Evolutionary conservation across 2,113 vertebrate genomes (phyloP).

Genomic region (Vidua chalybeata): DNA sequence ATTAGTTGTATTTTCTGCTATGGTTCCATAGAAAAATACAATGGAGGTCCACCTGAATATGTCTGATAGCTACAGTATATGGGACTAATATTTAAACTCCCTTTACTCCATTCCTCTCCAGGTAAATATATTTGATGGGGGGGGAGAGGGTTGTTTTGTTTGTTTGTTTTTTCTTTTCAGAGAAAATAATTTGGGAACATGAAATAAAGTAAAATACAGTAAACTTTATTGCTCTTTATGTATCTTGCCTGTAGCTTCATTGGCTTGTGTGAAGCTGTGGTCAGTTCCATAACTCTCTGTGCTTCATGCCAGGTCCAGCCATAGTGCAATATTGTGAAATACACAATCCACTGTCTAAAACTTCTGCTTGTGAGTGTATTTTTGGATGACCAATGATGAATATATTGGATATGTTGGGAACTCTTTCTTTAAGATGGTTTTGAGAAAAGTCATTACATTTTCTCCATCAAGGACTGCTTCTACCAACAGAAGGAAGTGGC

Average conservation of each 20-base stretch:
- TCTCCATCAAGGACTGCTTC: neutral
- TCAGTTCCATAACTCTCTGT: neutral
- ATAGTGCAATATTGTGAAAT: neutral
- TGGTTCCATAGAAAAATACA: neutral
- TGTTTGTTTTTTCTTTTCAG: neutral
- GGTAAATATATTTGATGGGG: neutral
- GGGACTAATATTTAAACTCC: neutral
- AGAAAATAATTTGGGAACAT: neutral
- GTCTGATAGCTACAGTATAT: neutral
- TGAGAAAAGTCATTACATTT: neutral
- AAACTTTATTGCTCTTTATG: neutral
- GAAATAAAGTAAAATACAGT: neutral
- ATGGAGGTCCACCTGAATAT: neutral
- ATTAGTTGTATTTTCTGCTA: neutral
- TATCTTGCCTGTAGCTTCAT: neutral
- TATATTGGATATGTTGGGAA: rapidly evolving
- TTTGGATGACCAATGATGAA: neutral
- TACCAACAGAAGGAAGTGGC: neutral
- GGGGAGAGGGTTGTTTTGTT: too few relatives aligned
- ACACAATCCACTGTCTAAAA: neutral
- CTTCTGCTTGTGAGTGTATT: neutral
- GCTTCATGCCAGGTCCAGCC: neutral
- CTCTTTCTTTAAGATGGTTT: neutral
- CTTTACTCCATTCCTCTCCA: neutral
- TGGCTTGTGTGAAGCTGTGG: neutral